phyloP scores from a whole-genome alignment of 2,888 invertebrate genomes.

The Acleris cristana region DNA sequence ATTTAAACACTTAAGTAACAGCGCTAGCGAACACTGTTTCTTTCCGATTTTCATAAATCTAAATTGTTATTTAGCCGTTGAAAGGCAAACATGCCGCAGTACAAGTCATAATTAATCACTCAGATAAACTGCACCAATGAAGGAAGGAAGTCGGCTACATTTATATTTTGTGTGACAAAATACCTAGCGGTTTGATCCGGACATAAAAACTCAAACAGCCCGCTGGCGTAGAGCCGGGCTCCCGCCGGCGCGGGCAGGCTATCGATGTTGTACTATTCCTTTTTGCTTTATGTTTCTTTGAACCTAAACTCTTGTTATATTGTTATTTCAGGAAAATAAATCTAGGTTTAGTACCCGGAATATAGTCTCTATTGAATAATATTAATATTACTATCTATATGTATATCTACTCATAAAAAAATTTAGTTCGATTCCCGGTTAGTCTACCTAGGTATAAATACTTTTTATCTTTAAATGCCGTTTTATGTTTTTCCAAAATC shows the following conservation, averaged over 20 bases:
- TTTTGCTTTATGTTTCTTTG: no score
- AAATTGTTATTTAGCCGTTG: slow-evolving; percentile 55
- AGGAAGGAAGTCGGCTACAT: slow-evolving; percentile 81
- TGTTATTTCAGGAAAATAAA: no score
- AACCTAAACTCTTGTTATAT: no score
- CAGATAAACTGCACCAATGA: slow-evolving; percentile 80
- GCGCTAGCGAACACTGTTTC: background rate
- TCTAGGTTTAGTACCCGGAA: no score
- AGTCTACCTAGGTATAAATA: no score
- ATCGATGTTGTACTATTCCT: slow-evolving; percentile 22
- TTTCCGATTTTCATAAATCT: slow-evolving; percentile 36
- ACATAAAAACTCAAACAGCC: slow-evolving; percentile 80
- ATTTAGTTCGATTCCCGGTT: no score
- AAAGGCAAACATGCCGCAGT: slow-evolving; percentile 58
- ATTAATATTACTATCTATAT: no score
- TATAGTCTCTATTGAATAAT: no score
- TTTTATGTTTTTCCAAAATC: no score
- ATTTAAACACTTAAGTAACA: background rate
- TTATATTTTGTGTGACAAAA: slow-evolving; percentile 84
- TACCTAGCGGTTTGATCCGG: slow-evolving; percentile 82
- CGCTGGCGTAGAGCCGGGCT: slow-evolving; percentile 54
- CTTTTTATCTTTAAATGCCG: no score
- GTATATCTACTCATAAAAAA: no score
- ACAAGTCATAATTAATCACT: slow-evolving; percentile 76
- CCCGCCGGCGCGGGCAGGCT: slow-evolving; percentile 14